Evolutionary conservation across 2,113 vertebrate genomes (phyloP).

Genomic region (Odobenus rosmarus): DNA sequence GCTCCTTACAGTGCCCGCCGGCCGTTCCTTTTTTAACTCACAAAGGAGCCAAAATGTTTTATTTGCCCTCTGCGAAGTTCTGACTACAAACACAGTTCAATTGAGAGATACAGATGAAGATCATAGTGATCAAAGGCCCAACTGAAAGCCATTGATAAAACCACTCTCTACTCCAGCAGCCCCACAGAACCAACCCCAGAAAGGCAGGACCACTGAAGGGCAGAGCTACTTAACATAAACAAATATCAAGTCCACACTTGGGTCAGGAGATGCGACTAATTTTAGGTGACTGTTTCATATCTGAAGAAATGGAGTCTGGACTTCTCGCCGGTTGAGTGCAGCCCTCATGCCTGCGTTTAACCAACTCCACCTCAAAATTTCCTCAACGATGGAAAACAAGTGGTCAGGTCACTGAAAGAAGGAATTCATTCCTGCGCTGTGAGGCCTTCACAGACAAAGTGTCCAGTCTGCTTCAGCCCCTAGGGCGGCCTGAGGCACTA

Average conservation of each 20-base stretch:
- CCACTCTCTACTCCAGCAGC: conserved; percentile 18
- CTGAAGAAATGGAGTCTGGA: conserved; percentile 51
- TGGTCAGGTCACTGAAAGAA: conserved; percentile 7
- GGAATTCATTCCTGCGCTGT: conserved; percentile 58
- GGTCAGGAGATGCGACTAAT: conserved; percentile 34
- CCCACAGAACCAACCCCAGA: conserved; percentile 10
- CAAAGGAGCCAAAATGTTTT: neutral
- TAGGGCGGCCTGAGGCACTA: conserved; percentile 41
- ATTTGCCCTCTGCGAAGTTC: neutral
- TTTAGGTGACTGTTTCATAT: conserved; percentile 46
- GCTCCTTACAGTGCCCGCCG: neutral
- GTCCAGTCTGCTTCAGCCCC: conserved; percentile 43
- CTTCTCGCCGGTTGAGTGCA: neutral
- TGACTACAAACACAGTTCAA: conserved; percentile 45
- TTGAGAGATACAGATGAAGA: conserved; percentile 18
- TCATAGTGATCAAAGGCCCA: neutral
- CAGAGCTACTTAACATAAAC: conserved; percentile 60
- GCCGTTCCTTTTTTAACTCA: conserved; percentile 4
- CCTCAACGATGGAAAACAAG: conserved; percentile 36
- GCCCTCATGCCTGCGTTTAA: conserved; percentile 25
- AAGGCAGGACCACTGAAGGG: neutral
- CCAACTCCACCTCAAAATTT: conserved; percentile 58
- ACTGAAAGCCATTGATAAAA: conserved; percentile 25
- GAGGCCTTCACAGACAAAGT: conserved; percentile 67
- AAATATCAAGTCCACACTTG: conserved; percentile 47